Percentiles rank a stretch among this genome's conserved stretches.
phyloP scores from a whole-genome alignment of 92 coral and sea anemone species.

The Epizoanthus fatuus region DNA sequence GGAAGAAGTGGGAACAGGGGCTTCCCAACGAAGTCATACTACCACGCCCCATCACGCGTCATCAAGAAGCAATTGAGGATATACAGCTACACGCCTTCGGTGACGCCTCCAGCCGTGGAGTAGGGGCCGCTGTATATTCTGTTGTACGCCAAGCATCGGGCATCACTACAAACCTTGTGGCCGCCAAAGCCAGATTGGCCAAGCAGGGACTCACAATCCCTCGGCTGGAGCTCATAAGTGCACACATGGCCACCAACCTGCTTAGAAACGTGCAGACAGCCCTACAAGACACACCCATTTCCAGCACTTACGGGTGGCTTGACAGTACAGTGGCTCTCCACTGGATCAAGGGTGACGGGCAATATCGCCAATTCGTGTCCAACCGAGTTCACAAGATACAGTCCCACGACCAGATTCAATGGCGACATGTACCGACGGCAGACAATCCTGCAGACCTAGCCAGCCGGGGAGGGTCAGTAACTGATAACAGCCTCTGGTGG shows the following conservation, averaged over 20 bases:
- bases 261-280: slow-evolving; percentile 13
- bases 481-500: too few relatives aligned
- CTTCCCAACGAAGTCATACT: too few relatives aligned
- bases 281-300: slow-evolving; percentile 3
- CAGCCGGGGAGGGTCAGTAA: background rate
- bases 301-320: background rate
- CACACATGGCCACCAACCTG: slow-evolving; percentile 42
- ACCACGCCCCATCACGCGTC: too few relatives aligned
- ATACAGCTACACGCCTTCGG: too few relatives aligned
- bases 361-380: slow-evolving; percentile 32
- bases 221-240: slow-evolving; percentile 16
- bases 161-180: background rate
- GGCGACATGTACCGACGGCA: slow-evolving; percentile 22
- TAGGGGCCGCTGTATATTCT: slow-evolving; percentile 27
- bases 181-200: background rate
- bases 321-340: slow-evolving; percentile 19
- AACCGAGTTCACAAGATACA: slow-evolving; percentile 33
- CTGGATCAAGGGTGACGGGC: slow-evolving; percentile 37
- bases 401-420: background rate
- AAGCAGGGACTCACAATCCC: slow-evolving; percentile 23
- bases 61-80: too few relatives aligned
- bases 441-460: slow-evolving; percentile 21
- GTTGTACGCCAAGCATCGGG: slow-evolving; percentile 9
- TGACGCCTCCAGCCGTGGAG: too few relatives aligned
- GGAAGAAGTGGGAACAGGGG: too few relatives aligned